Conservation (phyloP, 2,888 invertebrate genomes). For the Apodemia hepburni region DNA sequence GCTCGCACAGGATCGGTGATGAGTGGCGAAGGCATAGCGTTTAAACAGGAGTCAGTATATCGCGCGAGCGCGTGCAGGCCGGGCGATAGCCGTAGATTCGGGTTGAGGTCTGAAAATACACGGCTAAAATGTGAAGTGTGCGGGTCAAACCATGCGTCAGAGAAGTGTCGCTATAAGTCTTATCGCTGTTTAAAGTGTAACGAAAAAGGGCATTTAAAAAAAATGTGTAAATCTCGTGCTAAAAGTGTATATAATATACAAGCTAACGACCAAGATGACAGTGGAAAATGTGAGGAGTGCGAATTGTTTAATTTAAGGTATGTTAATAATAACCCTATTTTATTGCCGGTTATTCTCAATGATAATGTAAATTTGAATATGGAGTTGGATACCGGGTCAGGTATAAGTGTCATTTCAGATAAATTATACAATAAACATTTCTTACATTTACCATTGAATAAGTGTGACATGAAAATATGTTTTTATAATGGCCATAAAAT, state of each 20-base stretch:
- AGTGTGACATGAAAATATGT: constrained; percentile 31
- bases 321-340: constrained; percentile 25
- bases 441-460: constrained; percentile 16
- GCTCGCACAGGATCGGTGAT: too few species aligned
- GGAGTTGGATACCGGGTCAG: constrained; percentile 32
- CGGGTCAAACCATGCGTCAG: constrained; percentile 8
- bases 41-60: too few species aligned
- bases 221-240: constrained; percentile 26
- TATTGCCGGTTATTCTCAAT: constrained; percentile 20
- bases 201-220: constrained; percentile 32
- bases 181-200: constrained; percentile 32
- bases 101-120: not conserved
- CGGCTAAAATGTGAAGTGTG: not conserved
- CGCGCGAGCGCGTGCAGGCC: too few species aligned
- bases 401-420: constrained; percentile 30
- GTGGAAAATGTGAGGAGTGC: constrained; percentile 26
- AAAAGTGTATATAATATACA: not conserved
- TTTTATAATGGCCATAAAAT: constrained; percentile 35
- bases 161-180: constrained; percentile 9
- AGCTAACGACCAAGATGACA: not conserved
- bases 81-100: not conserved
- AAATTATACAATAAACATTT: constrained; percentile 24
- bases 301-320: constrained; percentile 32
- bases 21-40: too few species aligned
- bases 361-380: constrained; percentile 21